These are phyloP conservation scores for Ricordea florida DNA, from an alignment of 92 coral and sea anemone genomes.

Conservation along the genomic window DNA sequence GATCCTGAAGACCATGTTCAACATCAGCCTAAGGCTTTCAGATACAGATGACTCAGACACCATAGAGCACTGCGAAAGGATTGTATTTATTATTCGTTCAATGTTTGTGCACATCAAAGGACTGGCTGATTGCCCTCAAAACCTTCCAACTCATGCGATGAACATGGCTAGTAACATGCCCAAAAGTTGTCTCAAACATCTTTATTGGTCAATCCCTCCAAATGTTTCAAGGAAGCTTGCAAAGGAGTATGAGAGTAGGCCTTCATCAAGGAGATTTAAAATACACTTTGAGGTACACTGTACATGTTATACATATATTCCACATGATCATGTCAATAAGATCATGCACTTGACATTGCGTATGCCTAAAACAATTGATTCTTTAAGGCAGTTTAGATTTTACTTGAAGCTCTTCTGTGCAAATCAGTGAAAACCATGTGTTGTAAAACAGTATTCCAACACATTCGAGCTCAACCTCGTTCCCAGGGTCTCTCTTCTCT, in stretches of 20 bases:
- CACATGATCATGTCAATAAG: too few species aligned
- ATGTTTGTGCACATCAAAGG: slow-evolving; percentile 67
- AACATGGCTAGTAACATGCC: slow-evolving; percentile 87
- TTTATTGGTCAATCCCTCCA: slow-evolving; percentile 82
- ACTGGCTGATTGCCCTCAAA: slow-evolving; percentile 62
- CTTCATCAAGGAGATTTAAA: slow-evolving; percentile 15
- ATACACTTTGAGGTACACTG: slow-evolving; percentile 50
- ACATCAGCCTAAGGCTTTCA: slow-evolving; percentile 75
- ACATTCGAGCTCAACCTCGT: too few species aligned
- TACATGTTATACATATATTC: not conserved
- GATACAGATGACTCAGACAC: slow-evolving; percentile 71
- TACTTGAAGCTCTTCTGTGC: too few species aligned
- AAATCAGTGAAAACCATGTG: too few species aligned
- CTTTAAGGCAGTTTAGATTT: too few species aligned
- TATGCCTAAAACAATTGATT: too few species aligned
- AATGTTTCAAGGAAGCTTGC: slow-evolving; percentile 71
- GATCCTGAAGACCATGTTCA: slow-evolving; percentile 85
- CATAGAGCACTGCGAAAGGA: slow-evolving; percentile 74
- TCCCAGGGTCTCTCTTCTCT: too few species aligned
- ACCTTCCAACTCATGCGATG: slow-evolving; percentile 85
- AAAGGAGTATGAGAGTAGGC: slow-evolving; percentile 60
- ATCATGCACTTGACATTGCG: too few species aligned
- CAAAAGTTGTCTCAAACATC: slow-evolving; percentile 60
- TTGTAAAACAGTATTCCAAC: too few species aligned
- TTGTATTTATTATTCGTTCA: slow-evolving; percentile 73